Conservation (phyloP, 1,140 invertebrate species). For the Whitmania pigra region DNA sequence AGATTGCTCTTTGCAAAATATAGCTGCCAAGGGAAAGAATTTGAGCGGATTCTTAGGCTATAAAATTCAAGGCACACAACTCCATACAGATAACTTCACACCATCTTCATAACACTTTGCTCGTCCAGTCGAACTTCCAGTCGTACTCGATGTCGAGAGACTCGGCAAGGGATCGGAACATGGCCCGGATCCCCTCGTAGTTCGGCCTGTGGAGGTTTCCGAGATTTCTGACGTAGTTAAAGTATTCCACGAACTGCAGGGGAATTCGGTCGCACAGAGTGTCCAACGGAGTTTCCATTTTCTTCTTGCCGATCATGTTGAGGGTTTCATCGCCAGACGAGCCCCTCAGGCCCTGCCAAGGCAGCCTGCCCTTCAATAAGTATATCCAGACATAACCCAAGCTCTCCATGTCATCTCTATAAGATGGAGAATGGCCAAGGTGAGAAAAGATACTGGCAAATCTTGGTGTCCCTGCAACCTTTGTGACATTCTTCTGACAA, state of each 20-base stretch:
- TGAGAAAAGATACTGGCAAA: conserved; percentile 23
- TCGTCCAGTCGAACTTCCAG: conserved; percentile 87
- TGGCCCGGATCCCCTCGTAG: conserved; percentile 89
- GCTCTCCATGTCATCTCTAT: conserved; percentile 25
- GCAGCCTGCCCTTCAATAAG: conserved; percentile 20
- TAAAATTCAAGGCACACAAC: neutral
- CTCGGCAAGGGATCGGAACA: conserved; percentile 87
- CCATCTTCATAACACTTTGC: too few relatives aligned
- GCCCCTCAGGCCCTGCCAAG: conserved; percentile 25
- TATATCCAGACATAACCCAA: conserved; percentile 23
- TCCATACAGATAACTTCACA: neutral
- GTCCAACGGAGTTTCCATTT: conserved; percentile 17
- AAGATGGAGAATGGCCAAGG: conserved; percentile 9
- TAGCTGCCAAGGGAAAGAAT: too few relatives aligned
- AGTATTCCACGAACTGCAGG: conserved; percentile 68
- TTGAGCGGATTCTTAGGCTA: too few relatives aligned
- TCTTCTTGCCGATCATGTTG: conserved; percentile 21
- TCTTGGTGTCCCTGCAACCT: conserved; percentile 21
- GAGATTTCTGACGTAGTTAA: conserved; percentile 86
- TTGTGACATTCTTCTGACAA: neutral
- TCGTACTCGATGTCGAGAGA: conserved; percentile 80
- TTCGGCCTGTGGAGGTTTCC: conserved; percentile 99
- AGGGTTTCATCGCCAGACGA: conserved; percentile 12
- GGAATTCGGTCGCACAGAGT: conserved; percentile 24
- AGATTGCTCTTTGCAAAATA: too few relatives aligned